Percentiles rank a stretch among this genome's conserved stretches.
phyloP scores from a whole-genome alignment of 2,888 invertebrate species.

The Drosophila melanosoma region DNA sequence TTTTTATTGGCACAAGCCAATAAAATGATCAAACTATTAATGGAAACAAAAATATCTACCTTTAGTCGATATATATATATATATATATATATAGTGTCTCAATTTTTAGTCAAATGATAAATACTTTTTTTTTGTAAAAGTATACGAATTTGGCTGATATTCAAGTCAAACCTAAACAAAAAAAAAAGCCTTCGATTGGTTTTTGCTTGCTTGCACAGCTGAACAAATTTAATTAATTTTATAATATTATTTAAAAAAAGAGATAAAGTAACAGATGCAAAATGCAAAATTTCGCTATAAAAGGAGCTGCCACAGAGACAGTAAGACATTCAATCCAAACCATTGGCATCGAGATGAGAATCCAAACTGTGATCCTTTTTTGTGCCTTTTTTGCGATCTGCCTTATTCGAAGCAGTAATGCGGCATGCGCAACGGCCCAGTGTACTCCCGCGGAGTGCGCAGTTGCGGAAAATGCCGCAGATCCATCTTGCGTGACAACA shows the following conservation, averaged over 20 bases:
- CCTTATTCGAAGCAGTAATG: slow-evolving; percentile 8
- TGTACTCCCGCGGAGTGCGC: too few relatives aligned
- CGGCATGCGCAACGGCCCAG: background rate
- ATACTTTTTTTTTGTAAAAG: background rate
- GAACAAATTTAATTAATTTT: background rate
- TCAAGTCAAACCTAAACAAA: background rate
- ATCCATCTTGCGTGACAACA: too few relatives aligned
- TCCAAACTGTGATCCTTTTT: slow-evolving; percentile 26
- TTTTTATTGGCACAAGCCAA: background rate
- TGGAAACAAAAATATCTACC: background rate
- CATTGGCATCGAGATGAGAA: slow-evolving; percentile 16
- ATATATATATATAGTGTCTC: background rate
- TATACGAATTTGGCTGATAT: background rate
- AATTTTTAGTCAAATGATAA: background rate
- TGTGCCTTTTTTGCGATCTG: slow-evolving; percentile 30
- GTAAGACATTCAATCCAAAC: slow-evolving; percentile 1
- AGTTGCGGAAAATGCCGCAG: too few relatives aligned
- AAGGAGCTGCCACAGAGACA: background rate
- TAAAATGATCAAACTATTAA: background rate
- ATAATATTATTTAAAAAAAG: background rate
- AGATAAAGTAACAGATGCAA: background rate
- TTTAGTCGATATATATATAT: background rate
- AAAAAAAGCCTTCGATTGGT: background rate
- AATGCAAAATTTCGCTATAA: slow-evolving; percentile 15
- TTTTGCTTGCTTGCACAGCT: background rate